Conservation (phyloP, 2,113 vertebrate genomes). For the Mastomys coucha region DNA sequence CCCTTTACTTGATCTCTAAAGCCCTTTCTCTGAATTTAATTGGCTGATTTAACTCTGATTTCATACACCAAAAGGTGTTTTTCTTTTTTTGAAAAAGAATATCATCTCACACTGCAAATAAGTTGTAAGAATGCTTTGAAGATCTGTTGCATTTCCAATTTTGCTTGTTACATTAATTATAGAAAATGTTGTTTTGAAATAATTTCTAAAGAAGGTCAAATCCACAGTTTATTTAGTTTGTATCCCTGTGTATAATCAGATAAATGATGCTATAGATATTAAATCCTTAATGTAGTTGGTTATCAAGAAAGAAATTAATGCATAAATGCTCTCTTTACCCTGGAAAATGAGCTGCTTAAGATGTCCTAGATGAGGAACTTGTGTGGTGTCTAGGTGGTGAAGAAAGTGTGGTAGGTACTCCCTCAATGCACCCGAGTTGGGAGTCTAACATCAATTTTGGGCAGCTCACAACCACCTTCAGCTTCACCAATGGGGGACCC, state of each 20-base stretch:
- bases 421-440: too few relatives aligned
- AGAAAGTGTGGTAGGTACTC: background rate
- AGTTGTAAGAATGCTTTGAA: constrained; percentile 22
- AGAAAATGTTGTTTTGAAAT: constrained; percentile 11
- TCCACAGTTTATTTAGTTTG: background rate
- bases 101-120: background rate
- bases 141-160: background rate
- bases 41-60: background rate
- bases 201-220: background rate
- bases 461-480: background rate
- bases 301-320: background rate
- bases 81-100: background rate
- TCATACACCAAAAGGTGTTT: background rate
- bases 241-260: background rate
- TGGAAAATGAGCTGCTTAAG: background rate
- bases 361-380: background rate
- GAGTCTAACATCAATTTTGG: background rate
- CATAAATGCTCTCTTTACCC: background rate
- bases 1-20: background rate
- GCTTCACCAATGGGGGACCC: too few relatives aligned
- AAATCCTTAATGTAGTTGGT: background rate
- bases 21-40: background rate
- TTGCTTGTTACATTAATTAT: constrained; percentile 1
- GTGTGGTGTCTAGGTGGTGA: background rate
- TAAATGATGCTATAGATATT: background rate